phyloP scores from a whole-genome alignment of 2,888 invertebrate species.

The Brachyptera risi region DNA sequence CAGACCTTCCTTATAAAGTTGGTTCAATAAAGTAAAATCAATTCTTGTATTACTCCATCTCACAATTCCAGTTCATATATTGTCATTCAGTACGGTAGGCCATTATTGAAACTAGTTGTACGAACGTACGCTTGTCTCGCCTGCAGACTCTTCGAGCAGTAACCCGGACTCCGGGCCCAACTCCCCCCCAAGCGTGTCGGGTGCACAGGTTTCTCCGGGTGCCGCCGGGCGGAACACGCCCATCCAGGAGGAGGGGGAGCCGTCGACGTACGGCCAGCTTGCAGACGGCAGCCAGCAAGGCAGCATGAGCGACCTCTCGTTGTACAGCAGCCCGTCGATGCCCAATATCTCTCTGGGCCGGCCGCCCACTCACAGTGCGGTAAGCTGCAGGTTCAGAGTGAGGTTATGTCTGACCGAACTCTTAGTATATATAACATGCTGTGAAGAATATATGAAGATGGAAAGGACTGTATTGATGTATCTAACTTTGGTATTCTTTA shows the following conservation, averaged over 20 bases:
- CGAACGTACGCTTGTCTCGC: too few species aligned
- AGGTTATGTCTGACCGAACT: too few species aligned
- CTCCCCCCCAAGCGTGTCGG: conserved; percentile 65
- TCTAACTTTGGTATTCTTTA: too few species aligned
- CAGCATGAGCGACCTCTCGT: conserved; percentile 67
- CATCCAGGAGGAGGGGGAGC: conserved; percentile 74
- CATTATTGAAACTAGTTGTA: too few species aligned
- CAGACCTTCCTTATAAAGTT: not conserved
- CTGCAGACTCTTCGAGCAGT: conserved; percentile 48
- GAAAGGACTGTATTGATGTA: too few species aligned
- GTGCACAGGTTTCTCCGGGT: conserved; percentile 63
- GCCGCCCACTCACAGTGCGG: conserved; percentile 50
- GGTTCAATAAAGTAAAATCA: not conserved
- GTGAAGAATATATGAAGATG: too few species aligned
- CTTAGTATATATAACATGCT: too few species aligned
- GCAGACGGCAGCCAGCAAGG: conserved; percentile 56
- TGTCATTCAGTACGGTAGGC: too few species aligned
- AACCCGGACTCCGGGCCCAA: conserved; percentile 74
- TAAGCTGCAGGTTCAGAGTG: too few species aligned
- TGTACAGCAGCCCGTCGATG: conserved; percentile 94
- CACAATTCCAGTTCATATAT: not conserved
- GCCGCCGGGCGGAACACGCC: conserved; percentile 55
- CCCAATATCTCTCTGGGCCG: conserved; percentile 93
- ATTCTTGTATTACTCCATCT: not conserved
- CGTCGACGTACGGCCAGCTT: conserved; percentile 53